phyloP scores from a whole-genome alignment of 92 coral and sea anemone species.

The Galaxea fascicularis region DNA sequence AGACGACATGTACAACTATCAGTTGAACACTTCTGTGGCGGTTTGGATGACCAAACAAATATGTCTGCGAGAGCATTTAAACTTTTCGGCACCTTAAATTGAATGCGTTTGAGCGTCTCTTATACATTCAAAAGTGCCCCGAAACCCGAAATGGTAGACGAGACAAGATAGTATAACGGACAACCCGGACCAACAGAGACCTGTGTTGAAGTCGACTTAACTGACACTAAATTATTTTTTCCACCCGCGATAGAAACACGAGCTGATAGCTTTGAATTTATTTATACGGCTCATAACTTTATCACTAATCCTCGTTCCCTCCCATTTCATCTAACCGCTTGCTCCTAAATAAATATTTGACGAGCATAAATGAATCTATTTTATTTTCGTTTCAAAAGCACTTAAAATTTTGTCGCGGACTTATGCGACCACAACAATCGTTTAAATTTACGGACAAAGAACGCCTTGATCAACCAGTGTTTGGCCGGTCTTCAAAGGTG shows the following conservation, averaged over 20 bases:
- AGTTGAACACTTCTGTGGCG: neutral
- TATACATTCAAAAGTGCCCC: neutral
- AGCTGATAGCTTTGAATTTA: slow-evolving; percentile 6
- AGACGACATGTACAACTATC: neutral
- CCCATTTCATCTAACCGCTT: slow-evolving; percentile 35
- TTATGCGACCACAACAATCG: no score
- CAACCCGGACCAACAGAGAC: no score
- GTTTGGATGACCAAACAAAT: neutral
- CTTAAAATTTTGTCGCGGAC: neutral
- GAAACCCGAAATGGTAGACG: slow-evolving; percentile 1
- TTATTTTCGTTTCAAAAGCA: neutral
- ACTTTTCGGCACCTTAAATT: slow-evolving; percentile 12
- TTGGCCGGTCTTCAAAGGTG: neutral
- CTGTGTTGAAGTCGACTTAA: neutral
- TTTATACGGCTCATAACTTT: slow-evolving; percentile 21
- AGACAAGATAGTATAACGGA: neutral
- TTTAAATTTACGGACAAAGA: neutral
- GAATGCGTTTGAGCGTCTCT: neutral
- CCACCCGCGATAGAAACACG: slow-evolving; percentile 2
- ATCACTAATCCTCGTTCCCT: slow-evolving; percentile 20
- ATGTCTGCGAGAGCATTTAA: neutral
- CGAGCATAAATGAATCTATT: neutral
- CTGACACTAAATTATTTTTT: neutral
- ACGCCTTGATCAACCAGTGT: neutral
- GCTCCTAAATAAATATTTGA: slow-evolving; percentile 40